These are phyloP conservation scores for Myripristis murdjan DNA, from an alignment of 2,797 vertebrate genomes.

Conservation along the genomic window DNA sequence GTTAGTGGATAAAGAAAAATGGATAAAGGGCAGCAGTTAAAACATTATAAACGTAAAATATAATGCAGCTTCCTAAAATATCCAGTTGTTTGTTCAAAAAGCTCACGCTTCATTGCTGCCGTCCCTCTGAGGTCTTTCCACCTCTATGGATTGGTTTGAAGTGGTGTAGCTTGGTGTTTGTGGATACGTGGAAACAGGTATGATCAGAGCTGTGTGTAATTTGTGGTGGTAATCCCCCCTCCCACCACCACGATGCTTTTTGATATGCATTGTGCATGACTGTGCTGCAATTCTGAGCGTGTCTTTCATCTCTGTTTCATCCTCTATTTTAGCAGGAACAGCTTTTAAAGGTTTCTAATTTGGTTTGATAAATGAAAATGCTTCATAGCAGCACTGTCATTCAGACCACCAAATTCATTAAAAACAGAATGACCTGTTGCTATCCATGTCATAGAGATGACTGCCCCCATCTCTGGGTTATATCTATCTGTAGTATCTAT, in stretches of 20 bases:
- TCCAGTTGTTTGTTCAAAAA: no score
- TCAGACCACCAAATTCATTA: constrained; percentile 2
- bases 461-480: not conserved
- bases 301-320: constrained; percentile 53
- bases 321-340: constrained; percentile 7
- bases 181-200: not conserved
- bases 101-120: no score
- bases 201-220: constrained; percentile 7
- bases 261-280: constrained; percentile 32
- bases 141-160: not conserved
- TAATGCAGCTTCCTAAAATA: no score
- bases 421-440: constrained; percentile 17
- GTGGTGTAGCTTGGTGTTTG: not conserved
- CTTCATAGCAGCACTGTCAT: constrained; percentile 11
- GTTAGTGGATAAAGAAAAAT: no score
- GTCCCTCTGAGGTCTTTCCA: no score
- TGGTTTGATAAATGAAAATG: constrained; percentile 28
- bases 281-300: constrained; percentile 19
- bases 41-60: not conserved
- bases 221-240: constrained; percentile 23
- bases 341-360: constrained; percentile 44
- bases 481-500: constrained; percentile 2
- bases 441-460: not conserved
- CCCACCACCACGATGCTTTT: constrained; percentile 10
- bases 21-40: not conserved